phyloP scores from a whole-genome alignment of 2,113 vertebrate species.

The Alaudala cheleensis region DNA sequence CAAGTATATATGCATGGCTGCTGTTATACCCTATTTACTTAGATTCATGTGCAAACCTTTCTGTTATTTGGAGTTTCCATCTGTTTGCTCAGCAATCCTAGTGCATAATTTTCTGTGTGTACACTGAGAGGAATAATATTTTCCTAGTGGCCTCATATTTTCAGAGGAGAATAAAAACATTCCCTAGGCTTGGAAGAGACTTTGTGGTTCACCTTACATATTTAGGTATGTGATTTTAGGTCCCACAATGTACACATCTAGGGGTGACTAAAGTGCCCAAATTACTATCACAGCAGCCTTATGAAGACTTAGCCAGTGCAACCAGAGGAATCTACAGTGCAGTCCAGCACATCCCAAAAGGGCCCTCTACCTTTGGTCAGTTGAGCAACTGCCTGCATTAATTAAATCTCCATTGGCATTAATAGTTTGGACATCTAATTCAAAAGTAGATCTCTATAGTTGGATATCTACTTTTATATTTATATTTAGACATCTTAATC shows the following conservation, averaged over 20 bases:
- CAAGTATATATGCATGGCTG: not conserved
- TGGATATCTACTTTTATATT: not conserved
- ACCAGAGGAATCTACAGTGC: not conserved
- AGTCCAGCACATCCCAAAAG: not conserved
- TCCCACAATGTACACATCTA: not conserved
- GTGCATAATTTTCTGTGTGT: not conserved
- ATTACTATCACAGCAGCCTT: not conserved
- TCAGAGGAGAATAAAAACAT: not conserved
- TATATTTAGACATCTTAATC: not conserved
- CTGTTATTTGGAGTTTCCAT: not conserved
- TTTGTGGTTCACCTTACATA: not conserved
- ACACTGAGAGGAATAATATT: not conserved
- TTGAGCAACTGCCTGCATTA: not conserved
- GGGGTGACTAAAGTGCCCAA: not conserved
- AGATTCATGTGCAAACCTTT: not conserved
- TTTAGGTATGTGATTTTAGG: not conserved
- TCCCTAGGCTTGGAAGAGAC: not conserved
- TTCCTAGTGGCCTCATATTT: not conserved
- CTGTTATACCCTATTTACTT: not conserved
- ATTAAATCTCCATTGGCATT: not conserved
- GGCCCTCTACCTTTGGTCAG: not conserved
- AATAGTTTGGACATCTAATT: not conserved
- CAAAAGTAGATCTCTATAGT: not conserved
- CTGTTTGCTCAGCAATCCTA: not conserved
- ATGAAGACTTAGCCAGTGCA: not conserved